Conservation (phyloP, 1,140 invertebrate genomes). For the Magallana ariakensis region DNA sequence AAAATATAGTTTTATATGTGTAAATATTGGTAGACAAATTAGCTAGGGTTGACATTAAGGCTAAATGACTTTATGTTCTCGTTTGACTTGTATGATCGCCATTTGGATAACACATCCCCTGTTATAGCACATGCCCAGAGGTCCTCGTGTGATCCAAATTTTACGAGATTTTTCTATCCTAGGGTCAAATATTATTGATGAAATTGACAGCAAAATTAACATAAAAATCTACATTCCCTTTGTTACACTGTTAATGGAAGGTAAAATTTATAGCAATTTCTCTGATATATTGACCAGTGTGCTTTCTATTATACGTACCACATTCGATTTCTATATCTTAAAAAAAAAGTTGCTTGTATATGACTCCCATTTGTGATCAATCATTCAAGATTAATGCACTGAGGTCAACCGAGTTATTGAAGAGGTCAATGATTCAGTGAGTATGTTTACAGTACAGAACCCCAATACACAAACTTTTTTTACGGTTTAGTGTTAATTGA, state of each 20-base stretch:
- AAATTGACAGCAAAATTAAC: conserved; percentile 30
- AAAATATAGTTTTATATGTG: neutral
- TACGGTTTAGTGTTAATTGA: neutral
- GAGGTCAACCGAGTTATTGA: neutral
- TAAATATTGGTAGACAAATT: neutral
- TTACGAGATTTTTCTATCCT: conserved; percentile 10
- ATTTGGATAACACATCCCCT: neutral
- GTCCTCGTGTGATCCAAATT: neutral
- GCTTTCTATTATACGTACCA: too few relatives aligned
- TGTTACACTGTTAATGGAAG: too few relatives aligned
- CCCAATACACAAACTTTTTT: neutral
- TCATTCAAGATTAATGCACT: conserved; percentile 1
- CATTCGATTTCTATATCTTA: too few relatives aligned
- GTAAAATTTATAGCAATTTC: too few relatives aligned
- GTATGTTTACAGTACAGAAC: neutral
- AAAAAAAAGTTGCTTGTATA: too few relatives aligned
- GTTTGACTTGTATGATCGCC: neutral
- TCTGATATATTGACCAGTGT: too few relatives aligned
- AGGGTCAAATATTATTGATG: conserved; percentile 4
- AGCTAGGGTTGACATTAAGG: neutral
- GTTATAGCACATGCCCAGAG: neutral
- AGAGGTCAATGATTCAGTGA: neutral
- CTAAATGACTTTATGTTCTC: neutral
- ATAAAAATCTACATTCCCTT: neutral
- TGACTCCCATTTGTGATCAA: neutral